Evolutionary conservation across 37 sponge, comb jelly and placozoan species (phyloP).

Genomic region (Petrosia ficiformis): DNA sequence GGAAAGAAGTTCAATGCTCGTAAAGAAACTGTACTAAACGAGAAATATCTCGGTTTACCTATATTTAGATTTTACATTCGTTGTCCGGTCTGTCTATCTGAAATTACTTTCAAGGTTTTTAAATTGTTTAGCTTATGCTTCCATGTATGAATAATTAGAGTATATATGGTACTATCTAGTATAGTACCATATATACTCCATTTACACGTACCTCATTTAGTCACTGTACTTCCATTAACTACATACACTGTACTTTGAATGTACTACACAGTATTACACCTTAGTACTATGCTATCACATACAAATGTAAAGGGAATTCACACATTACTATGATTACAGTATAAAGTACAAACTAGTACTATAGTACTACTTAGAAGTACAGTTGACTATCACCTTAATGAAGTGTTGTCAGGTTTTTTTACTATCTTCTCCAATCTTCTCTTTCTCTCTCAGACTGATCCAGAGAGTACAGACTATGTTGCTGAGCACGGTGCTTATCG

Average conservation of each 20-base stretch:
- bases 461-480: conserved; percentile 93
- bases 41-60: conserved; percentile 87
- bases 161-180: too few species aligned
- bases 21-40: conserved; percentile 81
- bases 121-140: not conserved
- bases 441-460: conserved; percentile 71
- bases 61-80: conserved; percentile 94
- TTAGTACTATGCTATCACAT: too few species aligned
- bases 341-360: too few species aligned
- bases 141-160: too few species aligned
- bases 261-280: too few species aligned
- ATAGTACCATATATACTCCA: too few species aligned
- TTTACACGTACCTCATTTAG: not conserved
- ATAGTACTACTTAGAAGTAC: too few species aligned
- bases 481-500: conserved; percentile 92
- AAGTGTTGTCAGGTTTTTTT: not conserved
- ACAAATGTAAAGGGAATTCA: too few species aligned
- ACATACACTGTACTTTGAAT: too few species aligned
- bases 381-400: too few species aligned
- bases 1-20: conserved; percentile 97
- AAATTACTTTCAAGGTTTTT: conserved; percentile 87
- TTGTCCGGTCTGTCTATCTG: conserved; percentile 92
- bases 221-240: not conserved
- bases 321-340: too few species aligned
- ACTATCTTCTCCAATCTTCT: too few species aligned